A percentile compares a stretch with the other conserved stretches of the same genome.
Conservation (phyloP, 1,140 invertebrate species). For the Lucilia cuprina region DNA sequence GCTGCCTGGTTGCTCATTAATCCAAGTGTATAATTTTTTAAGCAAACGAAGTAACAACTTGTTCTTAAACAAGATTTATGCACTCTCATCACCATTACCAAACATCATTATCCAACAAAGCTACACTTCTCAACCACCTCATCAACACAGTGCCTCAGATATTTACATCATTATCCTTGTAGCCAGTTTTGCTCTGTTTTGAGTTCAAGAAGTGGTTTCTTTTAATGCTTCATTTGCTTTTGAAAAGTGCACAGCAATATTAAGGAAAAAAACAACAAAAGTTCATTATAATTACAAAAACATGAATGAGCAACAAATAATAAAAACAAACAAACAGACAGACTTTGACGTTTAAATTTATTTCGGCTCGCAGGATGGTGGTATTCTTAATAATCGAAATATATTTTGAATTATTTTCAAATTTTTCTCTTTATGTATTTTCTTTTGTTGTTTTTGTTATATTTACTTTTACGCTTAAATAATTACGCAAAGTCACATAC, state of each 20-base stretch:
- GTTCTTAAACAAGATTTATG: background rate
- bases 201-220: conserved; percentile 5
- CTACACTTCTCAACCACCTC: background rate
- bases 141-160: background rate
- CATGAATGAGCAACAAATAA: conserved; percentile 33
- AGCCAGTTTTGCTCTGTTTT: background rate
- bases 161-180: background rate
- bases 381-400: background rate
- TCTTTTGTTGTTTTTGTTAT: background rate
- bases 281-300: conserved; percentile 31
- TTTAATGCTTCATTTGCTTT: conserved; percentile 16
- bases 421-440: background rate
- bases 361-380: background rate
- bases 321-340: background rate
- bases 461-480: conserved; percentile 12
- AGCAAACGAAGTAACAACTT: conserved; percentile 14
- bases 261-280: background rate
- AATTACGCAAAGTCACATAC: background rate
- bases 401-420: background rate
- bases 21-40: conserved; percentile 18
- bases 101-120: background rate
- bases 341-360: background rate
- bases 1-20: background rate
- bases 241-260: background rate
- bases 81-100: background rate